A percentile compares a stretch with the other conserved stretches of the same genome.
Evolutionary conservation across 2,113 vertebrate species (phyloP).

Genomic region (Pao palembangensis): DNA sequence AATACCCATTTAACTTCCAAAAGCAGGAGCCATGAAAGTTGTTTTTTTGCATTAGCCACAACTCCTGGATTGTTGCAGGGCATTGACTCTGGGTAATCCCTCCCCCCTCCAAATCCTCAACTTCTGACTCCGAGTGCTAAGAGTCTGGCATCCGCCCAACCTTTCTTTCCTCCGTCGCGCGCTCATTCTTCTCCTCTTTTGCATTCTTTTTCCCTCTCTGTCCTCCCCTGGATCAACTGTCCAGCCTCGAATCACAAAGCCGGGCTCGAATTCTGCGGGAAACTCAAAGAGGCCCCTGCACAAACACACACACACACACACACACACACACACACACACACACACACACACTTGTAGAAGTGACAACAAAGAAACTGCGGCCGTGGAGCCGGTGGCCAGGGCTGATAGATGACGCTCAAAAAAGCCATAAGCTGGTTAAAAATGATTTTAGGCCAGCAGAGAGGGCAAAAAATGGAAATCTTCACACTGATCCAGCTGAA

Average conservation of each 20-base stretch:
- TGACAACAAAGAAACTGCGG: constrained; percentile 52
- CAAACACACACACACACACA: constrained; percentile 24
- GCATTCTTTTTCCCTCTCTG: constrained; percentile 59
- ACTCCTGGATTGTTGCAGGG: constrained; percentile 55
- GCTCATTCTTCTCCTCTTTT: constrained; percentile 59
- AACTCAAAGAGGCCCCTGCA: constrained; percentile 61
- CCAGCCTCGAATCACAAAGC: constrained; percentile 64
- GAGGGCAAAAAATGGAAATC: no score
- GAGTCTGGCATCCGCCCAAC: constrained; percentile 69
- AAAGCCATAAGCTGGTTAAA: constrained; percentile 6
- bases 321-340: constrained; percentile 11
- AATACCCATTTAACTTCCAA: neutral
- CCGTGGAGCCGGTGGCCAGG: constrained; percentile 13
- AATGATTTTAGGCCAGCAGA: neutral
- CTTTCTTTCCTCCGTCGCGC: constrained; percentile 63
- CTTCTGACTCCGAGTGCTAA: constrained; percentile 70
- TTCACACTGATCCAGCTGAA: no score
- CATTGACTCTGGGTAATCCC: constrained; percentile 72
- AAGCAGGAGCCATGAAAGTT: neutral
- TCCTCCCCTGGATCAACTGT: constrained; percentile 70
- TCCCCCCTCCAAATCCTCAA: constrained; percentile 68
- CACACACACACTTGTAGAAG: constrained; percentile 34
- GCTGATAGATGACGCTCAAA: constrained; percentile 48
- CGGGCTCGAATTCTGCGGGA: constrained; percentile 61
- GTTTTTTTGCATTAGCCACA: constrained; percentile 44